Base-by-base conservation (phyloP, 2,888 invertebrate species). In the Megaustenia siamemsis region DNA sequence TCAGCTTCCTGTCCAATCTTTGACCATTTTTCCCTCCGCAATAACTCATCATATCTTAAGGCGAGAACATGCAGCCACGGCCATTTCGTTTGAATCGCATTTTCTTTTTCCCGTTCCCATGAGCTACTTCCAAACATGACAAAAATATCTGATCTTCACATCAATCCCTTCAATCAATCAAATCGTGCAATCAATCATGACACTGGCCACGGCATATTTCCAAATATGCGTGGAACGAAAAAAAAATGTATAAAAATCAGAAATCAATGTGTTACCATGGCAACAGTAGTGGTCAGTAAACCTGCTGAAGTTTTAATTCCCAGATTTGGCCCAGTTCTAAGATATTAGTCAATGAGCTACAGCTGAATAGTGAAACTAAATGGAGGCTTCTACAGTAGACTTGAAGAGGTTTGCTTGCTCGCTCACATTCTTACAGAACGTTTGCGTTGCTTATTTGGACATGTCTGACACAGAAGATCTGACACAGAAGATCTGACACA, bases 141-240 rank as follows among this genome's bases (percentile, higher is more conserved):
- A 76, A 38, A 32, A 38, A 53, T 76, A 4, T 49, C n/a, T 56
- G 35, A 35, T 53, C 49, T 76, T 15, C n/a, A 28, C 76, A 15
- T 76, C 53, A 53, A 56, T 76, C 76, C 21, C 53, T 56, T 18
- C 76, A 53, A 76, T 56, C 76, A 76, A 24, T 76, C 76, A 76
- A 35, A 76, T 18, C 24, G 6, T 8, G 24, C 53, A 5, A 35
- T 53, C 76, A 76, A 53, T 76, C 76, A 53, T 15, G 56, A 53
- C 21, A 18, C 24, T 6, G 24, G 21, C 5, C 35, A 56, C 24
- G 56, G 10, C 12, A 28, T 45, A 45, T 45, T 45, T 18, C 24
- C 1, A 6, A 45, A 10, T 3, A 18, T 73, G 71, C 28, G 43
- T 28, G 28, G 2, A 45, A 40, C 21, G 28, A 43, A 73, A 73